These are phyloP conservation scores for Pogonognathellus flavescens DNA, from an alignment of 1,140 invertebrate genomes.

Conservation along the genomic window DNA sequence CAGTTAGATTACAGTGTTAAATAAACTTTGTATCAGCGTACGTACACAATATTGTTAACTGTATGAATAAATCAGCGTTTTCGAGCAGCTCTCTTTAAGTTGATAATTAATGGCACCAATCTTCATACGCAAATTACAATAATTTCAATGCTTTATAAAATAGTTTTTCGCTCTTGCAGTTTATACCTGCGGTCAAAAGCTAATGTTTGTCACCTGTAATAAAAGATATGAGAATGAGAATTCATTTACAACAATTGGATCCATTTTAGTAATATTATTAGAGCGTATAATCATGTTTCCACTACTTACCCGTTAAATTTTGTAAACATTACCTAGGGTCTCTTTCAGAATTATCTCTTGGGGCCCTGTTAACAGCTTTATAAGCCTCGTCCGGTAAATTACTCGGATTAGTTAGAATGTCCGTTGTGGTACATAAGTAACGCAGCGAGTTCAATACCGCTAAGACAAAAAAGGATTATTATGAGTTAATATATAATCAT, in stretches of 20 bases:
- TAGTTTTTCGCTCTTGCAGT: constrained; percentile 19
- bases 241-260: not conserved
- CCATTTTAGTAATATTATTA: not conserved
- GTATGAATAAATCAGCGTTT: constrained; percentile 5
- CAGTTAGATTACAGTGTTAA: not conserved
- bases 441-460: constrained; percentile 92
- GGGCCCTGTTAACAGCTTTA: constrained; percentile 72
- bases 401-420: constrained; percentile 90
- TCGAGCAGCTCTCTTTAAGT: constrained; percentile 31
- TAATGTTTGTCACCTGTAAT: constrained; percentile 8
- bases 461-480: constrained; percentile 71
- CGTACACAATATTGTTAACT: constrained; percentile 1
- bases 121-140: constrained; percentile 21
- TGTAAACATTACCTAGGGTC: constrained; percentile 12
- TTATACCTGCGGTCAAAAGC: constrained; percentile 13
- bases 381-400: constrained; percentile 88
- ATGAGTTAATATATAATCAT: constrained; percentile 37
- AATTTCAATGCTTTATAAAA: constrained; percentile 39
- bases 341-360: constrained; percentile 51
- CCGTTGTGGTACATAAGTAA: constrained; percentile 91
- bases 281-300: too few species aligned
- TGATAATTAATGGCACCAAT: constrained; percentile 30
- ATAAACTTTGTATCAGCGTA: constrained; percentile 32
- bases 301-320: not conserved
- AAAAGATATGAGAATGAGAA: too few species aligned